A percentile compares a stretch with the other conserved stretches of the same genome.
These are phyloP conservation scores for Pachycephus smyrnensis DNA, from an alignment of 2,888 invertebrate genomes.

Conservation along the genomic window DNA sequence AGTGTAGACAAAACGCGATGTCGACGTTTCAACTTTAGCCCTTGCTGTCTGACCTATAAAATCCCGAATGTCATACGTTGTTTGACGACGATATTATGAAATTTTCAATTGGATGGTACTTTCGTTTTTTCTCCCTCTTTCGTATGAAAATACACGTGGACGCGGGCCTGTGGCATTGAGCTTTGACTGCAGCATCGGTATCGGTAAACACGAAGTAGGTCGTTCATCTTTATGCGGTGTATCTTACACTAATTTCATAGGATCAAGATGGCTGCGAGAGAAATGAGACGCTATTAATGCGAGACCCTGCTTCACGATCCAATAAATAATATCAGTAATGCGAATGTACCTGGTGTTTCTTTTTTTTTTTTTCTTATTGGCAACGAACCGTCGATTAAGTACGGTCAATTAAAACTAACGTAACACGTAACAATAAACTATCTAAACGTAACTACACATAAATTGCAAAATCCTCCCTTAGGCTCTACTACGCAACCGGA, in stretches of 20 bases:
- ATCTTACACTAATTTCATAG: slow-evolving; percentile 46
- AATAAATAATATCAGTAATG: neutral
- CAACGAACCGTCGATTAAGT: neutral
- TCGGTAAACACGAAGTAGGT: neutral
- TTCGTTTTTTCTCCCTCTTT: neutral
- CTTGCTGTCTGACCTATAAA: neutral
- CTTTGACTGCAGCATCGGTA: neutral
- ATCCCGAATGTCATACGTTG: neutral
- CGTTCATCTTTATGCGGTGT: slow-evolving; percentile 20
- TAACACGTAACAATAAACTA: neutral
- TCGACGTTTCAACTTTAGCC: slow-evolving; percentile 17
- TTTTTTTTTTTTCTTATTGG: neutral
- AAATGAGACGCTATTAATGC: slow-evolving; percentile 24
- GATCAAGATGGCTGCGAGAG: slow-evolving; percentile 48
- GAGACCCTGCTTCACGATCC: neutral
- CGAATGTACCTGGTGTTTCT: neutral
- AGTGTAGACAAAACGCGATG: slow-evolving; percentile 56
- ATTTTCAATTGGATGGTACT: neutral
- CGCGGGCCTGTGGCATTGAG: neutral
- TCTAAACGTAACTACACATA: neutral
- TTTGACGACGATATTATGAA: neutral
- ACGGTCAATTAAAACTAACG: neutral
- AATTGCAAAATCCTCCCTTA: neutral
- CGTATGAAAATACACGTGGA: neutral
- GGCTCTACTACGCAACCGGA: neutral